Evolutionary conservation across 2,888 invertebrate species (phyloP).

Genomic region (Vanessa cardui): DNA sequence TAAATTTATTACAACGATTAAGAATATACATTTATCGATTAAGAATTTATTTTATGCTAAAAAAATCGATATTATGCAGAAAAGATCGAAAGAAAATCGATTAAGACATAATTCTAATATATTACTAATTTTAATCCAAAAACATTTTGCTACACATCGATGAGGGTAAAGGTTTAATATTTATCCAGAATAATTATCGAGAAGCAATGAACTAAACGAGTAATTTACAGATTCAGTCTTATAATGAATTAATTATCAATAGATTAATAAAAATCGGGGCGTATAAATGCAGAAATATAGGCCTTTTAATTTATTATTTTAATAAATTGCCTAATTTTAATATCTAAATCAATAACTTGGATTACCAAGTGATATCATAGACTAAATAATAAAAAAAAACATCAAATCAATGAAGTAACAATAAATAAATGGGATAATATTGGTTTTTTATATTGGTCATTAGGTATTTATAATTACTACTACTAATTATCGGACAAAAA

Average conservation of each 20-base stretch:
- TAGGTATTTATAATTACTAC: no score
- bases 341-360: no score
- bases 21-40: not conserved
- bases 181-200: not conserved
- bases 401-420: constrained; percentile 3
- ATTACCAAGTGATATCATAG: no score
- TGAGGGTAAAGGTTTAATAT: not conserved
- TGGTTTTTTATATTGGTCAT: no score
- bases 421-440: not conserved
- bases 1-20: constrained; percentile 6
- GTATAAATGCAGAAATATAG: constrained; percentile 11
- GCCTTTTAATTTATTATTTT: constrained; percentile 8
- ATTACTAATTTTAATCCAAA: not conserved
- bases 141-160: not conserved
- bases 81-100: constrained; percentile 2
- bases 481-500: no score
- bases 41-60: constrained; percentile 5
- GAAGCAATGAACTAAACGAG: constrained; percentile 10
- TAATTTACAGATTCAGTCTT: constrained; percentile 33
- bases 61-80: not conserved
- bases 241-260: constrained; percentile 23
- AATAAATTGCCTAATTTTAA: not conserved
- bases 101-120: constrained; percentile 1
- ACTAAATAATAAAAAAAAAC: not conserved
- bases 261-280: constrained; percentile 14